Evolutionary conservation across 2,113 vertebrate genomes (phyloP).

Genomic region (Sardina pilchardus): DNA sequence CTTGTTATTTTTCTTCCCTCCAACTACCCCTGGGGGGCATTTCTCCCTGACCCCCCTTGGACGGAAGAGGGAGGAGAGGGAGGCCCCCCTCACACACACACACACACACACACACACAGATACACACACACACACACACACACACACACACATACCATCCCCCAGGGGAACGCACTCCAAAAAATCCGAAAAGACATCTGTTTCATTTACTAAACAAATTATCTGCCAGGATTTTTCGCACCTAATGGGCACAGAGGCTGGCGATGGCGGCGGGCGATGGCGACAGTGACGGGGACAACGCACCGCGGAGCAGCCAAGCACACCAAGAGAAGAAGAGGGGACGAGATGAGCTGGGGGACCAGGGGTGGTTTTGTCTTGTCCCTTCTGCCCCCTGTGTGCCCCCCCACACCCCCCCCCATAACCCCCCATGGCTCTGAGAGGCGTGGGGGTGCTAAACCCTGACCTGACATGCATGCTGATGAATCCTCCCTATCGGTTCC

Average conservation of each 20-base stretch:
- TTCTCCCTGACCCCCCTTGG: slow-evolving; percentile 84
- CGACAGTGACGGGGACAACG: slow-evolving; percentile 42
- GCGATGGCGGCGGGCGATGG: not conserved
- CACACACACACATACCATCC: not conserved
- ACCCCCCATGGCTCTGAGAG: not conserved
- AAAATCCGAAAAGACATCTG: slow-evolving; percentile 74
- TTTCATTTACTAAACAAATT: slow-evolving; percentile 77
- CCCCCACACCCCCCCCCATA: slow-evolving; percentile 10
- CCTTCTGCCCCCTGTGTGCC: slow-evolving; percentile 26
- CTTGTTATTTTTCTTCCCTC: slow-evolving; percentile 90
- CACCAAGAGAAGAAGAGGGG: slow-evolving; percentile 29
- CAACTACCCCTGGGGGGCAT: slow-evolving; percentile 85
- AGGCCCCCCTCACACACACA: slow-evolving; percentile 10
- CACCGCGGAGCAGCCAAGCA: slow-evolving; percentile 34
- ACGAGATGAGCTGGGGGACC: slow-evolving; percentile 28
- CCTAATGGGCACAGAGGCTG: slow-evolving; percentile 55
- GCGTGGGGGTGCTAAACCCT: not conserved
- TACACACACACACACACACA: not conserved
- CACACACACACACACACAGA: slow-evolving; percentile 4
- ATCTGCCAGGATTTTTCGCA: slow-evolving; percentile 63
- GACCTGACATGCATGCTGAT: slow-evolving; percentile 32
- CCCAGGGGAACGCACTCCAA: slow-evolving; percentile 67
- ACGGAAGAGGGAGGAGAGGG: slow-evolving; percentile 44
- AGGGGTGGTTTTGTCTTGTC: slow-evolving; percentile 21
- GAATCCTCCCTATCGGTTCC: slow-evolving; percentile 55